A percentile compares a stretch with the other conserved stretches of the same genome.
Evolutionary conservation across 2,797 vertebrate genomes (phyloP).

Genomic region (Phataginus tricuspis): DNA sequence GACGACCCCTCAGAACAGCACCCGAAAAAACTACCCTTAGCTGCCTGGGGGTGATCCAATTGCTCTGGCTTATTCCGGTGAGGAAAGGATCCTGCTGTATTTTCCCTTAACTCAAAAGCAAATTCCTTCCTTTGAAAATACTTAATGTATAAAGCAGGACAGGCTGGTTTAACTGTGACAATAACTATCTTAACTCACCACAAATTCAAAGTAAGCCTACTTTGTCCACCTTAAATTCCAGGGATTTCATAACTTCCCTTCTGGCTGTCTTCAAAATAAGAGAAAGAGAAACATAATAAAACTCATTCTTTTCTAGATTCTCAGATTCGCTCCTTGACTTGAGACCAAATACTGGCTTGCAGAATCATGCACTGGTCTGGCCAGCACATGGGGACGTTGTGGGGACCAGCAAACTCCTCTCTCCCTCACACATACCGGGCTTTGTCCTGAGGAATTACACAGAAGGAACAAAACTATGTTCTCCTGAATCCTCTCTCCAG

Average conservation of each 20-base stretch:
- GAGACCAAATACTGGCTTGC: not conserved
- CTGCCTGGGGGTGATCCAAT: not conserved
- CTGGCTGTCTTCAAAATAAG: slow-evolving; percentile 6
- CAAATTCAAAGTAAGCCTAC: not conserved
- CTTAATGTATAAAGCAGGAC: not conserved
- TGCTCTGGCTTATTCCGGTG: not conserved
- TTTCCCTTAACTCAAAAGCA: slow-evolving; percentile 57
- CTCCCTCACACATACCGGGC: not conserved
- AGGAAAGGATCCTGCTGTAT: slow-evolving; percentile 39
- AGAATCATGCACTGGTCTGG: not conserved
- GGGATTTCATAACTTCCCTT: not conserved
- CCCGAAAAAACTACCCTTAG: slow-evolving; percentile 37
- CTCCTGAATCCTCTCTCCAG: not conserved
- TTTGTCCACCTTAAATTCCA: slow-evolving; percentile 19
- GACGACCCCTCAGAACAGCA: not conserved
- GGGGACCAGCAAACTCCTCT: not conserved
- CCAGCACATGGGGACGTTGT: not conserved
- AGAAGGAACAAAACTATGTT: not conserved
- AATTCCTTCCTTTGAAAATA: not conserved
- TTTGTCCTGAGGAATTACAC: not conserved
- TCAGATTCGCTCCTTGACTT: not conserved
- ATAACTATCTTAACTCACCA: not conserved
- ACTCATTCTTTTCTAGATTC: slow-evolving; percentile 21
- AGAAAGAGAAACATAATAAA: slow-evolving; percentile 34
- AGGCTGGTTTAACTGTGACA: not conserved